phyloP scores from a whole-genome alignment of 1,140 invertebrate species.

The Sycobia sp. region DNA sequence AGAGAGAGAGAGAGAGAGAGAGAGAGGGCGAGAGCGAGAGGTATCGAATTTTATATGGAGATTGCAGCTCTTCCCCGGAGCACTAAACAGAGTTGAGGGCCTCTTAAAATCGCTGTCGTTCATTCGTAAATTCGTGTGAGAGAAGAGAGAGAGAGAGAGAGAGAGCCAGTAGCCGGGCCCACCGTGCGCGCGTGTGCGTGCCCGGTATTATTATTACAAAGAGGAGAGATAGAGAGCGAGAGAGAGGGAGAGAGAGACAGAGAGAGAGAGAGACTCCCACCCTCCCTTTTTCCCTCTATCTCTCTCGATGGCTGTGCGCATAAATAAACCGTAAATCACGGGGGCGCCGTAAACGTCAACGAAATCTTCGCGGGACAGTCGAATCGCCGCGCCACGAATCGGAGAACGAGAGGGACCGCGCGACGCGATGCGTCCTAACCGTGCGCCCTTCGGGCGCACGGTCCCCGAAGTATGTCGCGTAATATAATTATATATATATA shows the following conservation, averaged over 20 bases:
- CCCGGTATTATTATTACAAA: slow-evolving; percentile 47
- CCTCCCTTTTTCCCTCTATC: too few relatives aligned
- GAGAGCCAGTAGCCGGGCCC: slow-evolving; percentile 38
- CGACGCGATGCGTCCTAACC: too few relatives aligned
- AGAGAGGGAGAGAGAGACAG: too few relatives aligned
- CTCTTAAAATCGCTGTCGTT: slow-evolving; percentile 53
- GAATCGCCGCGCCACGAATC: slow-evolving; percentile 14
- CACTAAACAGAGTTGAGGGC: slow-evolving; percentile 53
- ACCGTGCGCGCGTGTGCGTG: slow-evolving; percentile 23
- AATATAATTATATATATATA: background rate
- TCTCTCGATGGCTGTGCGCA: too few relatives aligned
- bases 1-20: slow-evolving; percentile 4
- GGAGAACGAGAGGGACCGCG: too few relatives aligned
- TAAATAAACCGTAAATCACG: slow-evolving; percentile 61
- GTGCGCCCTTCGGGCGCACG: too few relatives aligned
- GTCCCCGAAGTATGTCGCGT: too few relatives aligned
- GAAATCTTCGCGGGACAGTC: slow-evolving; percentile 50
- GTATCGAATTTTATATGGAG: slow-evolving; percentile 55
- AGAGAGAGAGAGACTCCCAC: too few relatives aligned
- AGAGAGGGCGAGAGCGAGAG: slow-evolving; percentile 19
- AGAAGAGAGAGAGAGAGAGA: too few relatives aligned
- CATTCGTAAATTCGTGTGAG: slow-evolving; percentile 43
- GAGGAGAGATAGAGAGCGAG: too few relatives aligned
- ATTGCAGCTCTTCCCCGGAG: slow-evolving; percentile 48
- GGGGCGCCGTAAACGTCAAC: slow-evolving; percentile 50